These are phyloP conservation scores for Griposia aprilina DNA, from an alignment of 2,888 invertebrate species.

Conservation along the genomic window DNA sequence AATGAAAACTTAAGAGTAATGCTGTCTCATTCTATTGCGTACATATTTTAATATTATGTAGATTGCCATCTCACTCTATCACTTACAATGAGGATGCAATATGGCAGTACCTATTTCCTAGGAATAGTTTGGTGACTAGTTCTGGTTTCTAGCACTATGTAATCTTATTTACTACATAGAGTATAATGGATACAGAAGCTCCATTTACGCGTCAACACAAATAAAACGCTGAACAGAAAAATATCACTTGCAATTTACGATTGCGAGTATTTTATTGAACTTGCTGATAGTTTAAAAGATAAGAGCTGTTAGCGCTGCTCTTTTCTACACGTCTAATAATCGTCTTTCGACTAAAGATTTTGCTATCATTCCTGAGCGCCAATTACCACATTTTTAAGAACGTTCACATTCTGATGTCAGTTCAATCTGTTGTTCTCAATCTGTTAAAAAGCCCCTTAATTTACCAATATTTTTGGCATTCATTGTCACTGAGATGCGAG, in stretches of 20 bases:
- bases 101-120: slow-evolving; percentile 1
- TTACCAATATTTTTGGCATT: too few relatives aligned
- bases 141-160: slow-evolving; percentile 28
- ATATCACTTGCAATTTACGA: slow-evolving; percentile 4
- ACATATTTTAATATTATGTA: not conserved
- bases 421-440: too few relatives aligned
- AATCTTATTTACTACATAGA: slow-evolving; percentile 21
- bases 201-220: not conserved
- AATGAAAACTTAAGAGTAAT: slow-evolving; percentile 4
- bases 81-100: slow-evolving; percentile 29
- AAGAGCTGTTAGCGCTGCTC: not conserved
- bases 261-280: not conserved
- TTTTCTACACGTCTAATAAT: too few relatives aligned
- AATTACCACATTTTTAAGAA: too few relatives aligned
- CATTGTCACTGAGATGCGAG: too few relatives aligned
- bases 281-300: not conserved
- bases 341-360: too few relatives aligned
- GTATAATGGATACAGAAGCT: slow-evolving; percentile 16
- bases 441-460: too few relatives aligned
- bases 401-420: too few relatives aligned
- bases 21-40: slow-evolving; percentile 12
- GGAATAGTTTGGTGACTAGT: slow-evolving; percentile 15
- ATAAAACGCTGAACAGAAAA: not conserved
- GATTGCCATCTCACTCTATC: slow-evolving; percentile 25
- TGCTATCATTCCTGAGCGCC: too few relatives aligned